Conservation (phyloP, 37 sponge, comb jelly and placozoan genomes). For the Axinella damicornis region DNA sequence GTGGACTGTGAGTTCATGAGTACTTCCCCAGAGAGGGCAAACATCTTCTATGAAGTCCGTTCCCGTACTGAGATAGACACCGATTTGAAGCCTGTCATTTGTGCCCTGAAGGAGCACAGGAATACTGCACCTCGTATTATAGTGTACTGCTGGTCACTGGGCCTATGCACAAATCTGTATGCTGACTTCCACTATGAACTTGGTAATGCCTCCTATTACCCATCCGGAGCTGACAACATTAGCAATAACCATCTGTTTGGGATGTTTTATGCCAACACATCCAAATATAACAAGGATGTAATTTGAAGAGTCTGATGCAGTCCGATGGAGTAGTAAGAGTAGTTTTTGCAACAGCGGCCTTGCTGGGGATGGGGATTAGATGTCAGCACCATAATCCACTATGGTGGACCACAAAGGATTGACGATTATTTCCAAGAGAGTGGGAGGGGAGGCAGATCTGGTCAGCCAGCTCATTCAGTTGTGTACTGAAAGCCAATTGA, state of each 20-base stretch:
- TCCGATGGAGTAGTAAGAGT: constrained; percentile 45
- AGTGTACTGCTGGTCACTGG: constrained; percentile 9
- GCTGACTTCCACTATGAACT: constrained; percentile 25
- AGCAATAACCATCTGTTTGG: constrained; percentile 50
- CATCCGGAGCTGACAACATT: constrained; percentile 23
- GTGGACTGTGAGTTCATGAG: not conserved
- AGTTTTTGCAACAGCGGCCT: constrained; percentile 38
- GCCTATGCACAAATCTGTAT: constrained; percentile 45
- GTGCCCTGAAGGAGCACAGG: constrained; percentile 8
- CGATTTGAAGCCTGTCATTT: not conserved
- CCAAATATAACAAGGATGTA: constrained; percentile 30
- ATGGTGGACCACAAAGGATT: constrained; percentile 43
- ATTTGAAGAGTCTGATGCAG: constrained; percentile 24
- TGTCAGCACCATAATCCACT: constrained; percentile 27
- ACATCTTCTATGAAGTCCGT: constrained; percentile 37
- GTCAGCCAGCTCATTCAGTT: constrained; percentile 6
- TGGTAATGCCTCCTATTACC: constrained; percentile 35
- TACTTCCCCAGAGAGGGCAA: constrained; percentile 43
- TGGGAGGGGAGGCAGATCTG: constrained; percentile 31
- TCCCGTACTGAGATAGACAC: constrained; percentile 8
- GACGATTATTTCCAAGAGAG: too few relatives aligned
- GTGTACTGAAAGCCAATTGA: not conserved
- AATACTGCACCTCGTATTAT: not conserved
- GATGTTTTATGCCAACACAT: constrained; percentile 34
- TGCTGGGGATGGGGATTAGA: constrained; percentile 36